Percentiles rank a stretch among this genome's conserved stretches.
Conservation (phyloP, 2,113 vertebrate genomes). For the Scolopax mira region DNA sequence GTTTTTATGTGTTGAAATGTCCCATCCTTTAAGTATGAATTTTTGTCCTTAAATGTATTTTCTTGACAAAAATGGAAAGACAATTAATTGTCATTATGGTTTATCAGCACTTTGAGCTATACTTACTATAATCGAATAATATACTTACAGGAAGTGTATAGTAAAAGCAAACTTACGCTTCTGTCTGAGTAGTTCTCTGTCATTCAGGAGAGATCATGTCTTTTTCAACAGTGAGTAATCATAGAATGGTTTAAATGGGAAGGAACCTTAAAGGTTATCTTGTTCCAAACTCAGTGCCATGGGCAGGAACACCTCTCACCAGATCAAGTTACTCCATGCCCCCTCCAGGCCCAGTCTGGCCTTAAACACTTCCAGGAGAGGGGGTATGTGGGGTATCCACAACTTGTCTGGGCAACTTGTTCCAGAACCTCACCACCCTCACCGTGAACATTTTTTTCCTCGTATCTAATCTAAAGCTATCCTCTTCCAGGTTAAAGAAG, state of each 20-base stretch:
- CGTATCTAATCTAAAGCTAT: not conserved
- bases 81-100: not conserved
- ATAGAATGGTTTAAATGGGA: not conserved
- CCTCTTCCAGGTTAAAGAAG: not conserved
- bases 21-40: not conserved
- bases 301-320: not conserved
- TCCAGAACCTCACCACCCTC: not conserved
- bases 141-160: not conserved
- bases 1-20: not conserved
- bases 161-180: not conserved
- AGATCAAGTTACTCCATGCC: not conserved
- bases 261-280: not conserved
- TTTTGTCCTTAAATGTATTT: not conserved
- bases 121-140: not conserved
- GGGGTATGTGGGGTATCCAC: not conserved
- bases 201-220: not conserved
- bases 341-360: not conserved
- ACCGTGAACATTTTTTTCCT: not conserved
- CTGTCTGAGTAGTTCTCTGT: not conserved
- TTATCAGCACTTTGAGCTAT: not conserved
- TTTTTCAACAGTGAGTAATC: not conserved
- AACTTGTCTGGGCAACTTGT: not conserved
- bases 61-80: not conserved
- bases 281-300: not conserved
- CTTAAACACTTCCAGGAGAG: not conserved